Evolutionary conservation across 2,888 invertebrate genomes (phyloP), one percentile per base, ranked within the genome.

Genomic region (Acanthococcus lagerstroemiae): DNA sequence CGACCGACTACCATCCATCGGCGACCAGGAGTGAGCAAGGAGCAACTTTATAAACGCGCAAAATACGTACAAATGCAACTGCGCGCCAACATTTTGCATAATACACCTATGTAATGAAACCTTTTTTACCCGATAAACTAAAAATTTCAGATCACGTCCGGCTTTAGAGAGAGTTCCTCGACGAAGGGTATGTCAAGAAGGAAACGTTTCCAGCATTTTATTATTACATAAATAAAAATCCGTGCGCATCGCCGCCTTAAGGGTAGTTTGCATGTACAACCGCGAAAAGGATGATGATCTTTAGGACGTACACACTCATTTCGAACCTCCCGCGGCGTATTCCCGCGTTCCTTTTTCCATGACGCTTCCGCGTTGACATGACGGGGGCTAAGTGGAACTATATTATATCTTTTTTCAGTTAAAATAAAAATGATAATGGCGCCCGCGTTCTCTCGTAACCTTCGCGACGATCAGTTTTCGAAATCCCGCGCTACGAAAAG

Each of bases 141-240:
- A 52, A 52, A 52, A 52, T 52, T 52, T 52, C 52, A 52, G 21
- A 52, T 52, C 52, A 52, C 52, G 52, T 52, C 22, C 52, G 52
- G 21, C 52, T 19, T 52, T 52, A 52, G 52, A 4, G n/a, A n/a
- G n/a, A n/a, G n/a, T n/a, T n/a, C n/a, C n/a, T n/a, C n/a, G n/a
- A 45, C 4, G 19, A 15, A 19, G 46, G 52, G 21, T 52, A 52
- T 52, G 52, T 6, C 19, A 4, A n/a, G n/a, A n/a, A 52, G 52
- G 52, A 52, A 52, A 52, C 52, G 52, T 52, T 52, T 19, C 21
- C 52, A 52, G 52, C 52, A 52, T 52, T 52, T 52, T 52, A 48
- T 52, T 52, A 52, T 52, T 52, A 52, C 52, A 24, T 52, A 52
- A 52, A 52, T 52, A 52, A 52, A 52, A 19, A 52, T 4, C 52